Percentiles rank a stretch among this genome's conserved stretches.
These are phyloP conservation scores for Pseudomyrmex concolor DNA, from an alignment of 1,140 invertebrate species.

Conservation along the genomic window DNA sequence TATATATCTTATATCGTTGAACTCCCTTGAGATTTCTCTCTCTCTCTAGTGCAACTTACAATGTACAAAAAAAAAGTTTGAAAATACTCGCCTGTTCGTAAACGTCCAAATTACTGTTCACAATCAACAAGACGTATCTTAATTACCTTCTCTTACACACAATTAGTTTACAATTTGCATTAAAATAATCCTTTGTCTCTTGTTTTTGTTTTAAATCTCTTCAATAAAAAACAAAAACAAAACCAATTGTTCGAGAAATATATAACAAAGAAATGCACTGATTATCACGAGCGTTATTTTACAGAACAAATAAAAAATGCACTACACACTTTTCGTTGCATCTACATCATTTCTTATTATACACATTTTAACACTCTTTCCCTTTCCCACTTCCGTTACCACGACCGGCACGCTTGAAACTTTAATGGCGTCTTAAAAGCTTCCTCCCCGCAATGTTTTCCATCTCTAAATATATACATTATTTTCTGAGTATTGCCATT, in stretches of 20 bases:
- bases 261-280: conserved; percentile 8
- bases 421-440: conserved; percentile 46
- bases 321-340: conserved; percentile 11
- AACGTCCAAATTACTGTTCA: not conserved
- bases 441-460: not conserved
- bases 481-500: not conserved
- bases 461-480: conserved; percentile 9
- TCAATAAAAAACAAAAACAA: not conserved
- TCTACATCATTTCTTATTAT: conserved; percentile 9
- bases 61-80: not conserved
- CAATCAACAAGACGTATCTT: not conserved
- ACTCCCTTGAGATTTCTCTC: not conserved
- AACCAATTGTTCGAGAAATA: not conserved
- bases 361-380: conserved; percentile 11
- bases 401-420: conserved; percentile 2
- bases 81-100: not conserved
- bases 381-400: conserved; percentile 6
- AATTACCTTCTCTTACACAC: not conserved
- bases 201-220: not conserved
- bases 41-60: not conserved
- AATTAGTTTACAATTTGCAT: not conserved
- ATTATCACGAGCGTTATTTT: not conserved
- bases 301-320: conserved; percentile 2
- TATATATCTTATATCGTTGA: not conserved
- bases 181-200: not conserved